These are phyloP conservation scores for Allenopithecus nigroviridis DNA, from an alignment of 2,797 vertebrate species.

Conservation along the genomic window DNA sequence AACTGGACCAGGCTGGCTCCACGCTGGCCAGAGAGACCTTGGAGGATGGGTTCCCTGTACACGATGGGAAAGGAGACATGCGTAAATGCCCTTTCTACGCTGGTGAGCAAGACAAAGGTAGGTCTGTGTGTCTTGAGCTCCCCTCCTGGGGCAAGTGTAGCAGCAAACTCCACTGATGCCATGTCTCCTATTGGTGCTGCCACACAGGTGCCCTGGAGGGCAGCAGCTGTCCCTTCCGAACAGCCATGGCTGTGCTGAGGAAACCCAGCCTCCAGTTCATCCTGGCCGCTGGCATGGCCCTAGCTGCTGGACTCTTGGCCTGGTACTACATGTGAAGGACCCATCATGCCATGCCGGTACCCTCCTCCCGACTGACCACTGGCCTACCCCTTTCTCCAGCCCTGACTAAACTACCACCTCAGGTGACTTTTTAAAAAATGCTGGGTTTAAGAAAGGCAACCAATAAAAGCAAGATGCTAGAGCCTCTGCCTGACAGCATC, in stretches of 20 bases:
- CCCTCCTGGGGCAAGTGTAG: not conserved
- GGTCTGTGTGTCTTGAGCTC: not conserved
- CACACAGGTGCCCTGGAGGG: slow-evolving; percentile 83
- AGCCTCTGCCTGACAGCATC: slow-evolving; percentile 39
- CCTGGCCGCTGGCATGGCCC: slow-evolving; percentile 88
- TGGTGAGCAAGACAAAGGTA: slow-evolving; percentile 89
- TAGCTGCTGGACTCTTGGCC: slow-evolving; percentile 88
- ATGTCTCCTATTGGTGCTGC: slow-evolving; percentile 34
- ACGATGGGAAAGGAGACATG: slow-evolving; percentile 91
- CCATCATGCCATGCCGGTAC: not conserved
- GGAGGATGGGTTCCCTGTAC: slow-evolving; percentile 86
- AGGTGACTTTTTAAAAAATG: slow-evolving; percentile 72
- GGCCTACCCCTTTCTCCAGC: not conserved
- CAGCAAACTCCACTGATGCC: not conserved
- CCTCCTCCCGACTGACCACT: not conserved
- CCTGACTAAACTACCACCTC: slow-evolving; percentile 65
- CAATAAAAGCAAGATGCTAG: slow-evolving; percentile 72
- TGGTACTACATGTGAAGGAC: slow-evolving; percentile 94
- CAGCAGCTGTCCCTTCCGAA: slow-evolving; percentile 84
- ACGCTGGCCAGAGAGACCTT: slow-evolving; percentile 87
- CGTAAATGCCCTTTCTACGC: slow-evolving; percentile 95
- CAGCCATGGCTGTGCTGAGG: slow-evolving; percentile 85
- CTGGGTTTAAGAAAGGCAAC: slow-evolving; percentile 73
- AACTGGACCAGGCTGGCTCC: slow-evolving; percentile 91
- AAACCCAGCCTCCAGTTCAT: slow-evolving; percentile 92